These are phyloP conservation scores for Uloborus plumipes DNA, from an alignment of 2,888 invertebrate genomes.

Conservation along the genomic window DNA sequence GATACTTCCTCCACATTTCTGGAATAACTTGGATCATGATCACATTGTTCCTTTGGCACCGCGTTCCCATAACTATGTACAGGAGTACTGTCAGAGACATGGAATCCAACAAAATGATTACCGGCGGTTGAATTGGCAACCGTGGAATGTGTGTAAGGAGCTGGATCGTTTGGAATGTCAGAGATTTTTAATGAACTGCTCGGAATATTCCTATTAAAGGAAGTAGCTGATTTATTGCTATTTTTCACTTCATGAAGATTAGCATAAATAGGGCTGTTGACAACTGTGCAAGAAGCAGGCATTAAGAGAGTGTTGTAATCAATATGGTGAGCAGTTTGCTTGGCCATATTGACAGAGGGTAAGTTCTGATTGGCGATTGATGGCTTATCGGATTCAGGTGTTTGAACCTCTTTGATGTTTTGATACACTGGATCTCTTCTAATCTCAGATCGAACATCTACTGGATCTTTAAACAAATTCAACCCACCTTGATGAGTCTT, in stretches of 20 bases:
- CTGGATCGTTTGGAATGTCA: not conserved
- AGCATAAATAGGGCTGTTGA: conserved; percentile 58
- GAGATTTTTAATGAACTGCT: not conserved
- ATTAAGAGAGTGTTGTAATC: conserved; percentile 33
- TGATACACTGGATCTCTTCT: conserved; percentile 50
- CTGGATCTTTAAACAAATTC: not conserved
- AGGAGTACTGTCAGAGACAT: conserved; percentile 56
- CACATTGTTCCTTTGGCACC: not conserved
- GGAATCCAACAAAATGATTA: conserved; percentile 47
- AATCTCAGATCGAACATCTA: not conserved
- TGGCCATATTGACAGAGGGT: not conserved
- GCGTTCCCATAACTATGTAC: conserved; percentile 32
- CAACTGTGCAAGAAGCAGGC: conserved; percentile 56
- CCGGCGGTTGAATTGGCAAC: not conserved
- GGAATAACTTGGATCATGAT: not conserved
- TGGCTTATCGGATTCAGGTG: not conserved
- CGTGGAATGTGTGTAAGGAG: not conserved
- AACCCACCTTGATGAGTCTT: not conserved
- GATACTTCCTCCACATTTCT: conserved; percentile 30
- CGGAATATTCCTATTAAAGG: not conserved
- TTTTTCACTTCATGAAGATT: conserved; percentile 58
- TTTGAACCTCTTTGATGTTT: conserved; percentile 43
- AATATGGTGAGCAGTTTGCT: not conserved
- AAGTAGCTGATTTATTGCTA: not conserved
- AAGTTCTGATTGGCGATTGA: not conserved